phyloP scores from a whole-genome alignment of 2,888 invertebrate genomes.

The Callinectes sapidus region DNA sequence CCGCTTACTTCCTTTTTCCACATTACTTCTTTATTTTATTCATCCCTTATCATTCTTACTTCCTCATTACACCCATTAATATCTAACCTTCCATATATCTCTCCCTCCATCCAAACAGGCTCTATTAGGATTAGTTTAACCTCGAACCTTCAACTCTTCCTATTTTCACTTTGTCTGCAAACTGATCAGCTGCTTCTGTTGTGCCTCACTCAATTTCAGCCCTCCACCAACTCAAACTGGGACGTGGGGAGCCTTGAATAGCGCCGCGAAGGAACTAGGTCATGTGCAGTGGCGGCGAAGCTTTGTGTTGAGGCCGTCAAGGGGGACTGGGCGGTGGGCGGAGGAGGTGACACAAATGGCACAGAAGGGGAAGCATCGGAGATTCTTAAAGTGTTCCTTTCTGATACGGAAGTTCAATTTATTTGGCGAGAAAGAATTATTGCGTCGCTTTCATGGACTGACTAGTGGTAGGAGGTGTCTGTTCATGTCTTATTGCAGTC shows the following conservation, averaged over 20 bases:
- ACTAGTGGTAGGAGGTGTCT: background rate
- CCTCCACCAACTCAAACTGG: background rate
- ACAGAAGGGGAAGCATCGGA: background rate
- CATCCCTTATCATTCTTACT: background rate
- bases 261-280: background rate
- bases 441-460: background rate
- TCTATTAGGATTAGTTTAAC: background rate
- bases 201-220: background rate
- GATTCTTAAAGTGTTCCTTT: background rate
- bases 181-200: conserved; percentile 18
- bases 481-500: background rate
- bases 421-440: background rate
- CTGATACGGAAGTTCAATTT: background rate
- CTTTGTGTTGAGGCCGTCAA: background rate
- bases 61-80: background rate
- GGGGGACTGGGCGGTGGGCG: background rate
- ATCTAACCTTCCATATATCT: background rate
- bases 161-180: background rate
- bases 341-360: background rate
- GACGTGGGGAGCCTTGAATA: background rate
- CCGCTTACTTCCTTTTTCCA: background rate
- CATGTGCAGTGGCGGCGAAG: background rate
- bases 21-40: background rate
- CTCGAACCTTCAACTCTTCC: background rate
- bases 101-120: background rate